These are phyloP conservation scores for Tetramorium parvispinum DNA, from an alignment of 1,140 invertebrate species.

Conservation along the genomic window DNA sequence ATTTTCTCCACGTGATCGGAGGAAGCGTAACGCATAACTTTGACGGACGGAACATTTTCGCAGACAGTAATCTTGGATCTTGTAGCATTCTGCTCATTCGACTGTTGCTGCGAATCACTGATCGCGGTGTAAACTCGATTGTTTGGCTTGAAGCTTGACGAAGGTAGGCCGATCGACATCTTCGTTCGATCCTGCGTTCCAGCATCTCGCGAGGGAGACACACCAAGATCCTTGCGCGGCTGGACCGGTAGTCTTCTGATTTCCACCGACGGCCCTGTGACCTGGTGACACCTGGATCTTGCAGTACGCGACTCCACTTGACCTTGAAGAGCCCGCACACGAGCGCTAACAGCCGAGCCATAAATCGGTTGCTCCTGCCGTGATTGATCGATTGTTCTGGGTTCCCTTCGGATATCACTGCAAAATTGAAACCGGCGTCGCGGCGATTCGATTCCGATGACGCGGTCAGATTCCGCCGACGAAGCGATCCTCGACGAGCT, in stretches of 20 bases:
- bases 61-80: constrained; percentile 29
- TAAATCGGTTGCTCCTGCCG: constrained; percentile 58
- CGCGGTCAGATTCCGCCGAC: neutral
- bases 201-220: neutral
- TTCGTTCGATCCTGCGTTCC: neutral
- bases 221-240: constrained; percentile 34
- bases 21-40: constrained; percentile 66
- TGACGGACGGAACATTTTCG: constrained; percentile 27
- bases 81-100: constrained; percentile 63
- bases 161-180: constrained; percentile 12
- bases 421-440: constrained; percentile 38
- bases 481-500: constrained; percentile 15
- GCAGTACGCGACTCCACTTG: constrained; percentile 56
- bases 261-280: constrained; percentile 22
- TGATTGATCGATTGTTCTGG: constrained; percentile 31
- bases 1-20: constrained; percentile 77
- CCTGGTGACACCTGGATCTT: constrained; percentile 47
- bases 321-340: constrained; percentile 64
- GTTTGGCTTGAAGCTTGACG: constrained; percentile 75
- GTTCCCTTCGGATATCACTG: constrained; percentile 36
- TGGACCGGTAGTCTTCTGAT: constrained; percentile 44
- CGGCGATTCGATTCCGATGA: constrained; percentile 17
- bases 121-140: constrained; percentile 58
- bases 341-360: constrained; percentile 60
- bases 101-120: constrained; percentile 53